Evolutionary conservation across 2,113 vertebrate genomes (phyloP), one percentile per base, ranked within the genome.

Genomic region (Smithornis capensis): DNA sequence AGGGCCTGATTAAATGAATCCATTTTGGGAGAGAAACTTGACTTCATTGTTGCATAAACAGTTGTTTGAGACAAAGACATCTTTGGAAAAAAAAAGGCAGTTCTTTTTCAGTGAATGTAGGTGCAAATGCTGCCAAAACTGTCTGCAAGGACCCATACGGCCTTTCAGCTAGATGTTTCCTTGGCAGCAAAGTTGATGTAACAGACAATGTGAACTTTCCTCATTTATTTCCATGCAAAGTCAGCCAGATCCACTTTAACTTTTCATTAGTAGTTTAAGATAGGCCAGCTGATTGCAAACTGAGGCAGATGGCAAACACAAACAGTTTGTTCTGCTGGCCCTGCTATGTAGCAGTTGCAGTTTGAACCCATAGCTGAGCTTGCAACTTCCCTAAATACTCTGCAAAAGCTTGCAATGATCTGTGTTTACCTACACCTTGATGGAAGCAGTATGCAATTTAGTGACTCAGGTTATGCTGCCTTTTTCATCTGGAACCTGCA

Each of bases 301-400:
- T 27, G 33, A 93, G 65, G 78, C 90, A 96, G 95, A 96, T 88
- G 90, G 90, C 57, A 94, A 91, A 87, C 2, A 9, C 74, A 82
- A 78, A 62, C 60, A 78, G 84, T 31, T 64, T 83, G 65, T 95
- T 91, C 87, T 91, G 7, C 57, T 93, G 81, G 70, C 74, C 67
- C 47, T 71, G 23, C 9, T 79, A 21, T 10, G 70, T 75, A 62
- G 57, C 62, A 79, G 31, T n/a, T 64, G 62, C 67, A 76, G 24
- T 68, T 64, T 52, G 53, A 79, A 76, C 44, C 52, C 49, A 64
- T 64, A 96, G 83, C 65, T 75, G 92, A 91, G 60, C 60, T 92
- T 92, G 90, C 53, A 91, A 0, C 57, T 90, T 91, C 67, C 33
- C 70, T 56, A 64, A 87, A 14, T 89, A 37, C n/a, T 56, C 78